Base-by-base conservation (phyloP, 1,140 invertebrate species). In the Pachyrhynchus sulphureomaculatus region DNA sequence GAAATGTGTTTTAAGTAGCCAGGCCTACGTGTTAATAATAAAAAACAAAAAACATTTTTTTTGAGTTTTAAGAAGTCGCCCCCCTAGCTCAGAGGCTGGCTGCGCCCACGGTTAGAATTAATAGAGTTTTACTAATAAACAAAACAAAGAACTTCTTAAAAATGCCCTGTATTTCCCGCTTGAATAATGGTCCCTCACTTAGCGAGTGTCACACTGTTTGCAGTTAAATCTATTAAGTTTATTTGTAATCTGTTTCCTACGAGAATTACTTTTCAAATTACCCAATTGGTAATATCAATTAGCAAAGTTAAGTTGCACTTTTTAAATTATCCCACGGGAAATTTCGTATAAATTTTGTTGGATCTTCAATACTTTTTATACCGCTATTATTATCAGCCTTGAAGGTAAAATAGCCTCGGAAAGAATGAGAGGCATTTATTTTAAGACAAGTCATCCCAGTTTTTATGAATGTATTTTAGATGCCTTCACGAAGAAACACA, bases 381-480 rank as follows among this genome's bases (percentile, higher is more conserved):
- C 24, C 10, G 57, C 47, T 52, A 42, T 48, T 59, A 59, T 61
- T 61, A 61, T 36, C 58, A 45, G 49, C 37, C 36, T 53, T 45
- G 48, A 51, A 37, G 32, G 53, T 61, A 53, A 61, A 61, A 61
- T 61, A 45, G 58, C 58, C 58, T 53, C 58, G 58, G 26, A 49
- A 53, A 53, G 58, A 61, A 61, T 53, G 58, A 61, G 20, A 53
- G 32, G 49, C 37, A 61, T 61, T 61, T 61, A 61, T 53, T 61
- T 61, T 61, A 53, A 60, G 47, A 52, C 41, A 58, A 58, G 57
- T 23, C 37, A 60, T 60, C 47, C 45, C 26, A 41, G 47, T 51
- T 52, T 52, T 60, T 60, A 36, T 60, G 52, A 52, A 52, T 42
- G 57, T 52, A 42, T 52, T 60, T 58, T 39, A 32, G 45, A 58